Evolutionary conservation across 1,140 invertebrate species (phyloP), one percentile per base, ranked within the genome.

Genomic region (Cylas formicarius): DNA sequence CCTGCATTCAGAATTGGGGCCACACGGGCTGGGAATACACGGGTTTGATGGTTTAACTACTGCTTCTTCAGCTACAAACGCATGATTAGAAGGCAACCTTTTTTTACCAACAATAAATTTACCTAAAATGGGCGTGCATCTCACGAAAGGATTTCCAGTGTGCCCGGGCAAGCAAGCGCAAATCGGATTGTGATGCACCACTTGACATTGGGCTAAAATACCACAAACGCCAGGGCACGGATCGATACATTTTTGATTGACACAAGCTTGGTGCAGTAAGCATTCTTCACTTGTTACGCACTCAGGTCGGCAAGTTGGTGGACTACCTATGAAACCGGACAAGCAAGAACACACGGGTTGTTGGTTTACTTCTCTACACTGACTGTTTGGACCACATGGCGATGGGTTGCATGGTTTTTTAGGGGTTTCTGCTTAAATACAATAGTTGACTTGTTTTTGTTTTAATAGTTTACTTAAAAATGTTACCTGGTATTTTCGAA

Each of bases 171-270:
- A 74, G 61, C 86, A 89, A 16, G 71, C 71, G 60, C 86, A 90
- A 13, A 86, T 75, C 4, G 77, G 72, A 55, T 66, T 73, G 38
- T 77, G 74, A 48, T 69, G 67, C 3, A 76, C 65, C 3, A 83
- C 79, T 54, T 76, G 71, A 58, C 84, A 88, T 32, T 77, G 72
- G 1, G 84, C 77, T 56, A 79, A 76, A 7, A 75, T 63, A 6
- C 86, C 86, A 65, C 87, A 91, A 9, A 78, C 75, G 40, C 82
- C 82, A 9, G 75, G 72, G 48, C 86, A 90, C n/a, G 85, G 84
- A 60, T 89, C 78, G 22, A 74, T 69, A 59, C 86, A 90, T 68
- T 83, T 84, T 56, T 85, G 75, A 63, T 84, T 81, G 13, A 84
- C 72, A 59, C 85, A 89, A 1, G 82, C 81, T 57, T 78, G 74